Conservation (phyloP, 2,113 vertebrate genomes). For the Crocuta crocuta region DNA sequence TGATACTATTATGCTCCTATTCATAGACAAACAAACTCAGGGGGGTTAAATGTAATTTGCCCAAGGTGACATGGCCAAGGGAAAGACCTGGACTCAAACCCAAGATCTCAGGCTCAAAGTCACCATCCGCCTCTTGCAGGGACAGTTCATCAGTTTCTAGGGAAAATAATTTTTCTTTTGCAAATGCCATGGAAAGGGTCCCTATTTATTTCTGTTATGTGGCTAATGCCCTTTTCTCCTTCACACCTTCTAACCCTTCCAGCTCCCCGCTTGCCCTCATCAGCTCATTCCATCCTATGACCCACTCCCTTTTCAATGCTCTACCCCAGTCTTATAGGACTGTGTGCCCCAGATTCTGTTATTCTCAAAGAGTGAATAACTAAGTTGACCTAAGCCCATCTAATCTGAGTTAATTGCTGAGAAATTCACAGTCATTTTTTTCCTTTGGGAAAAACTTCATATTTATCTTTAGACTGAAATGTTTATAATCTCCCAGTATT, state of each 20-base stretch:
- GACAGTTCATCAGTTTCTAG: neutral
- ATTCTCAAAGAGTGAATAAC: neutral
- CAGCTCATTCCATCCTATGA: neutral
- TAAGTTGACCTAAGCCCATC: neutral
- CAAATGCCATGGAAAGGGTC: neutral
- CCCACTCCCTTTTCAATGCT: neutral
- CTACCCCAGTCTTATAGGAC: neutral
- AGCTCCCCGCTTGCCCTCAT: neutral
- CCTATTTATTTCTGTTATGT: neutral
- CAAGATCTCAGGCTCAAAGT: neutral
- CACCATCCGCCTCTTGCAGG: neutral
- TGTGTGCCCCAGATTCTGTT: neutral
- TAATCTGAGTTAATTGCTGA: neutral
- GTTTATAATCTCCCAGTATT: neutral
- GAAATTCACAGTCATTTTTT: neutral
- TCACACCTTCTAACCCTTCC: neutral
- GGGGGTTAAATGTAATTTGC: neutral
- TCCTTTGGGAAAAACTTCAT: neutral
- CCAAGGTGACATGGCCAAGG: neutral
- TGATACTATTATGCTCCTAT: neutral
- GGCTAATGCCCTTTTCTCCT: neutral
- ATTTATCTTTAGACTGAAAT: neutral
- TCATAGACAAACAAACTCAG: neutral
- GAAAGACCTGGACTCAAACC: neutral
- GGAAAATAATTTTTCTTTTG: neutral